Evolutionary conservation across 2,113 vertebrate genomes (phyloP).

Genomic region (Madoqua kirkii): DNA sequence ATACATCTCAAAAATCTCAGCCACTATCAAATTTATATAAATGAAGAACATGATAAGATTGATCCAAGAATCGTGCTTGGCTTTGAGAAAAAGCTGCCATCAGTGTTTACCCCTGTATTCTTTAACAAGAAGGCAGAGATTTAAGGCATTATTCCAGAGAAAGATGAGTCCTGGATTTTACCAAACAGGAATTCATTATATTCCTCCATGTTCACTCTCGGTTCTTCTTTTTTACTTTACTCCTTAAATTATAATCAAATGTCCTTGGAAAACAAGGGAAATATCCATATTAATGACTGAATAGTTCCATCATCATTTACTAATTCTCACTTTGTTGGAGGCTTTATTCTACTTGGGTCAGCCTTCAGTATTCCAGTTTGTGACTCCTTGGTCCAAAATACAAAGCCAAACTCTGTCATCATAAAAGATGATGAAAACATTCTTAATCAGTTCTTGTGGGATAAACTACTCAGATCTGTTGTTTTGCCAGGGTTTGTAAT

Average conservation of each 20-base stretch:
- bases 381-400: background rate
- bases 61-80: background rate
- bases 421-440: background rate
- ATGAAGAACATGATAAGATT: background rate
- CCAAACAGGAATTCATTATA: background rate
- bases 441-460: background rate
- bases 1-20: slow-evolving; percentile 18
- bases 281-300: background rate
- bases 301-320: background rate
- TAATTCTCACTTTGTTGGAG: slow-evolving; percentile 8
- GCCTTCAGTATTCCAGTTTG: background rate
- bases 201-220: background rate
- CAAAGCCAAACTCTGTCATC: background rate
- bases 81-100: background rate
- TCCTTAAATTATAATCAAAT: background rate
- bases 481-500: background rate
- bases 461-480: background rate
- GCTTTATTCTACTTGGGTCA: background rate
- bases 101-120: background rate
- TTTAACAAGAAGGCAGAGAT: background rate
- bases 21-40: background rate
- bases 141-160: background rate
- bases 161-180: background rate
- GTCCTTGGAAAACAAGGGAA: background rate
- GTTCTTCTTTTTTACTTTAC: background rate